Percentiles rank a stretch among this genome's conserved stretches.
Evolutionary conservation across 2,797 vertebrate genomes (phyloP).

Genomic region (Hephaestus fuliginosus): DNA sequence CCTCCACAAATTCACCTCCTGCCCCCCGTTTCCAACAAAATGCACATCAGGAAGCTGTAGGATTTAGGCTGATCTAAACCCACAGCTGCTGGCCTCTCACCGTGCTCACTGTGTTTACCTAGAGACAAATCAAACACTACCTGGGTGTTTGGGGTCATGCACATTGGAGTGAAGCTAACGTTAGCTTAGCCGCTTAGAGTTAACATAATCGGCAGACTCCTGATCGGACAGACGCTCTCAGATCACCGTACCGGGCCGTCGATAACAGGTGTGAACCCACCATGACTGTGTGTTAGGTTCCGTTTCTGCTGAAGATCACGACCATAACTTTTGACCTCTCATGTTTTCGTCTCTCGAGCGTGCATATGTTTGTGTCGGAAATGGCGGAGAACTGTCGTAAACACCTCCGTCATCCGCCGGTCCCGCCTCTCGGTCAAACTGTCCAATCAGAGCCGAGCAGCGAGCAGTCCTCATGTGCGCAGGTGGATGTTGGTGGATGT

Average conservation of each 20-base stretch:
- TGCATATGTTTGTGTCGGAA: slow-evolving; percentile 72
- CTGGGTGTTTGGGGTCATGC: neutral
- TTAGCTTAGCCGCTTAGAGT: slow-evolving; percentile 60
- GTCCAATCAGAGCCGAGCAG: neutral
- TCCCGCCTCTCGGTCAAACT: neutral
- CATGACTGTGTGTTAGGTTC: slow-evolving; percentile 72
- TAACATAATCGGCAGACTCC: accelerated
- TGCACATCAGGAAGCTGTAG: too few species aligned
- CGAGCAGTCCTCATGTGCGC: too few species aligned
- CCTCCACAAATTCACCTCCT: too few species aligned
- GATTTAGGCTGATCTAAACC: too few species aligned
- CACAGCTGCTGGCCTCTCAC: accelerated
- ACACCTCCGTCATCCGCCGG: neutral
- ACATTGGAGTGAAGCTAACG: slow-evolving; percentile 49
- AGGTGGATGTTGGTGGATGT: too few species aligned
- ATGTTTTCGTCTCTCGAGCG: slow-evolving; percentile 49
- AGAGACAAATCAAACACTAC: neutral
- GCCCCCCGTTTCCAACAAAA: too few species aligned
- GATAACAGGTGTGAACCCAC: slow-evolving; percentile 52
- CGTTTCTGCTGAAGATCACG: slow-evolving; percentile 31
- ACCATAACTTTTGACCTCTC: slow-evolving; percentile 79
- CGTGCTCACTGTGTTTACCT: too few species aligned
- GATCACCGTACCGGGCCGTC: accelerated
- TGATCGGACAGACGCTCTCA: accelerated
- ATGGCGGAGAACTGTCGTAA: slow-evolving; percentile 25